Evolutionary conservation across 2,113 vertebrate species (phyloP).

Genomic region (Haliaeetus leucogaster): DNA sequence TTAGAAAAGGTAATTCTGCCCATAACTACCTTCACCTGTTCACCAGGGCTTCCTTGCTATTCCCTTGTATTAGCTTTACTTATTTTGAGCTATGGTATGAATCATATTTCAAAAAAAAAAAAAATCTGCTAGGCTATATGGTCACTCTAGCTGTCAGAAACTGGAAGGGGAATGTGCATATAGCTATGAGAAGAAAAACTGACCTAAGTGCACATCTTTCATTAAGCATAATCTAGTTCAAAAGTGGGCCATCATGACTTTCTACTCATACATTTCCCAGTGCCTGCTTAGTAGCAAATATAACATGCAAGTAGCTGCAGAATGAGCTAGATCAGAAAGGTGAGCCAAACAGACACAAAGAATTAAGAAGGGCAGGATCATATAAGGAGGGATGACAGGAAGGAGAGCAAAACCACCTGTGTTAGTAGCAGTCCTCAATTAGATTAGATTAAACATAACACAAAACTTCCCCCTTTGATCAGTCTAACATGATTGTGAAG

Average conservation of each 20-base stretch:
- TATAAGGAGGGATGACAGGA: background rate
- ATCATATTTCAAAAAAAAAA: background rate
- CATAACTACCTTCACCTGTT: background rate
- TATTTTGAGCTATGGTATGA: background rate
- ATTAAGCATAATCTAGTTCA: background rate
- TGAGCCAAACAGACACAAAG: background rate
- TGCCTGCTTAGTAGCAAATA: background rate
- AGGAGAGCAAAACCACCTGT: background rate
- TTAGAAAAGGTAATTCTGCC: background rate
- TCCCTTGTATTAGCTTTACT: background rate
- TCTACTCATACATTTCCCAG: background rate
- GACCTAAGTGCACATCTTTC: background rate
- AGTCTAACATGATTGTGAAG: slow-evolving; percentile 29
- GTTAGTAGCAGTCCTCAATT: slow-evolving; percentile 1
- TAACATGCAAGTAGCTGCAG: background rate
- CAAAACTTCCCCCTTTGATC: slow-evolving; percentile 44
- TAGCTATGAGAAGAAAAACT: background rate
- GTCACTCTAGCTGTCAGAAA: background rate
- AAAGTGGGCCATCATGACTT: background rate
- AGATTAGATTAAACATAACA: slow-evolving; percentile 22
- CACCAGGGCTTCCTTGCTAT: background rate
- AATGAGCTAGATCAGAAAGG: background rate
- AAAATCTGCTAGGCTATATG: background rate
- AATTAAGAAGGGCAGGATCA: background rate
- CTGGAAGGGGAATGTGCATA: fast-evolving